A percentile compares a stretch with the other conserved stretches of the same genome.
These are phyloP conservation scores for Protophormia terraenovae DNA, from an alignment of 2,888 invertebrate genomes.

Conservation along the genomic window DNA sequence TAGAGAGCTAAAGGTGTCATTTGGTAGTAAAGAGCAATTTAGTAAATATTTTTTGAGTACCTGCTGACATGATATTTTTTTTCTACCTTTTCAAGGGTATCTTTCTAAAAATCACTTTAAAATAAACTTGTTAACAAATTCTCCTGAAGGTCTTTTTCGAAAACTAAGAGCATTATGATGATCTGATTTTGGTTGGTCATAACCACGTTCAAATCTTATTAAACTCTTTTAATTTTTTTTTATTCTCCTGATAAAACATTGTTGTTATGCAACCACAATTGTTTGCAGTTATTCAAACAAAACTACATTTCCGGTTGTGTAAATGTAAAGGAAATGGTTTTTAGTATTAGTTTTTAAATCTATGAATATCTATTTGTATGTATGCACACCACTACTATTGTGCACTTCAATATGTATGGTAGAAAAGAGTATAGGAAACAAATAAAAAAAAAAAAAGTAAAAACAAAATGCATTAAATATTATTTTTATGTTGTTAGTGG, in stretches of 20 bases:
- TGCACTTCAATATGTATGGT: not conserved
- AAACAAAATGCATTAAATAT: conserved; percentile 45
- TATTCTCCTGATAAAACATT: not conserved
- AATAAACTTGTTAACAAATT: too few relatives aligned
- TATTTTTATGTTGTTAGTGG: conserved; percentile 24
- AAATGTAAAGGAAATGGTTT: conserved; percentile 59
- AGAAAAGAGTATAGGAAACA: not conserved
- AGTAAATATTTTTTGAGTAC: too few relatives aligned
- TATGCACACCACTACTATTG: not conserved
- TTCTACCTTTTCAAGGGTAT: too few relatives aligned
- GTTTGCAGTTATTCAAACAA: conserved; percentile 40
- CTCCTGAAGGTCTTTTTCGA: not conserved
- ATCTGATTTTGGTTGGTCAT: not conserved
- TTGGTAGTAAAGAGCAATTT: too few relatives aligned
- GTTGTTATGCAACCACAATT: conserved; percentile 5
- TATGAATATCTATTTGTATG: too few relatives aligned
- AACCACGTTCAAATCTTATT: not conserved
- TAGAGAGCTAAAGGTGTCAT: too few relatives aligned
- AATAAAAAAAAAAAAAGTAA: not conserved
- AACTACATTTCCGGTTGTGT: conserved; percentile 59
- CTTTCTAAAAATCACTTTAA: too few relatives aligned
- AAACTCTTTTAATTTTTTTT: not conserved
- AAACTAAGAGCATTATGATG: not conserved
- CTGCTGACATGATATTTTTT: too few relatives aligned
- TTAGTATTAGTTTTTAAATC: conserved; percentile 24